phyloP scores from a whole-genome alignment of 2,797 vertebrate species.

The Uromys caudimaculatus region DNA sequence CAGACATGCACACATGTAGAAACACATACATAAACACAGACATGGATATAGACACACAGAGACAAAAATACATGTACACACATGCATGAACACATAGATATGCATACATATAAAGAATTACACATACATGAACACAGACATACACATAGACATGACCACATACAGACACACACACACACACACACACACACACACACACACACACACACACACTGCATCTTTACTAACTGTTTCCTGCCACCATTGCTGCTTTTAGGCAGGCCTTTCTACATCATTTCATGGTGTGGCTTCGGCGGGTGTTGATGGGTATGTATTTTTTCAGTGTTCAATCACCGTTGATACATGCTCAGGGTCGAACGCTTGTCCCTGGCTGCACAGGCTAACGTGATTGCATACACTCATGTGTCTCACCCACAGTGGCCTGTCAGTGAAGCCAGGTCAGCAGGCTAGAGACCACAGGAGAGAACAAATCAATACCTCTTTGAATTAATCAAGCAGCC shows the following conservation, averaged over 20 bases:
- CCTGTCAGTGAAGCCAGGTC: slow-evolving; percentile 55
- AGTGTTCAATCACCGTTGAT: not conserved
- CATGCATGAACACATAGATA: not conserved
- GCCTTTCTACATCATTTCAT: accelerated
- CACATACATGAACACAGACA: not conserved
- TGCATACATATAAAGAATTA: too few relatives aligned
- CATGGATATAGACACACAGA: not conserved
- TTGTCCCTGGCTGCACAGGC: not conserved
- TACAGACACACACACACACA: not conserved
- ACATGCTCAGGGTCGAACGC: not conserved
- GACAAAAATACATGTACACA: too few relatives aligned
- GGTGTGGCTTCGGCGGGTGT: accelerated
- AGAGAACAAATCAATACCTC: slow-evolving; percentile 43
- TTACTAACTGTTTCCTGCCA: not conserved
- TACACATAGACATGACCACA: too few relatives aligned
- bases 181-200: not conserved
- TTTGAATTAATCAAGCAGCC: slow-evolving; percentile 57
- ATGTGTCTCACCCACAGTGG: slow-evolving; percentile 26
- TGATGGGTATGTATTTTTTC: not conserved
- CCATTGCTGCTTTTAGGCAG: not conserved
- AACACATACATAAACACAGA: too few relatives aligned
- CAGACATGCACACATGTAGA: not conserved
- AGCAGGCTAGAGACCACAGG: not conserved
- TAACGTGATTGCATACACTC: not conserved
- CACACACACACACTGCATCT: not conserved